phyloP scores from a whole-genome alignment of 2,797 vertebrate species.

The Coluber constrictor region DNA sequence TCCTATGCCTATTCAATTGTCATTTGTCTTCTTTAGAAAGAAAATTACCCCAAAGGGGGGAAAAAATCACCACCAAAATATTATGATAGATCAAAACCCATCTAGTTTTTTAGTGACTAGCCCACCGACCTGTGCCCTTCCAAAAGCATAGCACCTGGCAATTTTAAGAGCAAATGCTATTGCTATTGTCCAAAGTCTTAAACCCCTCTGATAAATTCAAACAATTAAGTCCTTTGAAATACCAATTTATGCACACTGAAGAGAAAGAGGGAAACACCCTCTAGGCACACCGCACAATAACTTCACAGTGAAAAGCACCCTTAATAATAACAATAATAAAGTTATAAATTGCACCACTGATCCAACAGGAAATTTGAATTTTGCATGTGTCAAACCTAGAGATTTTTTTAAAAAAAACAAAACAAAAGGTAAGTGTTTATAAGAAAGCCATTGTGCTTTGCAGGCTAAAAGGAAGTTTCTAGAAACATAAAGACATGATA shows the following conservation, averaged over 20 bases:
- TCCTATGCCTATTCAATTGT: neutral
- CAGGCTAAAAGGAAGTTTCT: slow-evolving; percentile 19
- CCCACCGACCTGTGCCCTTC: slow-evolving; percentile 7
- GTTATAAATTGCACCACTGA: slow-evolving; percentile 77
- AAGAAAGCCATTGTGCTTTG: slow-evolving; percentile 58
- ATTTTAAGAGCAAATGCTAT: slow-evolving; percentile 62
- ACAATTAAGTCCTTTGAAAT: slow-evolving; percentile 70
- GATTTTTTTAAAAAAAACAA: slow-evolving; percentile 41
- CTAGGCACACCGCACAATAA: slow-evolving; percentile 75
- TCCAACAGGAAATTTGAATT: slow-evolving; percentile 79
- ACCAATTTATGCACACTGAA: neutral
- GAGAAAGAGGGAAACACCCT: slow-evolving; percentile 28
- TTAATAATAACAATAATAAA: slow-evolving; percentile 66
- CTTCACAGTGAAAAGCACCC: slow-evolving; percentile 71
- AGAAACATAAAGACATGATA: slow-evolving; percentile 32
- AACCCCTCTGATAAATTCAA: slow-evolving; percentile 66
- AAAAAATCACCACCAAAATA: neutral
- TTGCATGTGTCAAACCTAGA: slow-evolving; percentile 67
- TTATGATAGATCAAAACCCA: slow-evolving; percentile 3
- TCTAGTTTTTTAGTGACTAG: slow-evolving; percentile 13
- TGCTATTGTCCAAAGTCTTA: slow-evolving; percentile 63
- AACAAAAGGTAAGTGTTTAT: slow-evolving; percentile 66
- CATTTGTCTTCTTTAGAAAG: neutral
- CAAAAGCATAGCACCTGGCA: slow-evolving; percentile 63
- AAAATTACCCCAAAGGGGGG: neutral